Evolutionary conservation across 37 sponge, comb jelly and placozoan species (phyloP).

Genomic region (Spongilla lacustris): DNA sequence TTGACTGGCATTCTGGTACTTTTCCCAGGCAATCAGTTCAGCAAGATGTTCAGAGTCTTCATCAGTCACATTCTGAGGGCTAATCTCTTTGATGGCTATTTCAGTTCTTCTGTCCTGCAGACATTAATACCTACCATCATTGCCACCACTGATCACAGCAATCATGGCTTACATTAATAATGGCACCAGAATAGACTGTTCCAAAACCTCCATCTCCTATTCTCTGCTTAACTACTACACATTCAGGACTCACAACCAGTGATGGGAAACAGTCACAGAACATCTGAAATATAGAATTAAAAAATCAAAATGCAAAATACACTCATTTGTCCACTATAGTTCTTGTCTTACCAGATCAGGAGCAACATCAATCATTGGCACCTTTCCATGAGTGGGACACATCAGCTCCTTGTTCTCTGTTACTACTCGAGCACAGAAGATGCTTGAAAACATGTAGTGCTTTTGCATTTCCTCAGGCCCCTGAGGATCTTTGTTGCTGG

Average conservation of each 20-base stretch:
- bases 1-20: constrained; percentile 71
- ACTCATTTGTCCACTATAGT: too few relatives aligned
- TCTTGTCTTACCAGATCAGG: constrained; percentile 78
- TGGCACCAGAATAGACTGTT: constrained; percentile 45
- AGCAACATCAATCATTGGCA: constrained; percentile 49
- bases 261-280: constrained; percentile 52
- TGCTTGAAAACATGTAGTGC: constrained; percentile 52
- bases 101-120: background rate
- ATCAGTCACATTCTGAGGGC: background rate
- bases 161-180: background rate
- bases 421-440: constrained; percentile 19
- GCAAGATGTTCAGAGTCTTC: constrained; percentile 7
- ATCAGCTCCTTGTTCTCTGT: background rate
- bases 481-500: background rate
- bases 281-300: constrained; percentile 29
- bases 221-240: constrained; percentile 21
- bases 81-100: constrained; percentile 68
- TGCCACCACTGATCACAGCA: background rate
- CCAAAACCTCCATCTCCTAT: constrained; percentile 87
- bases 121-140: background rate
- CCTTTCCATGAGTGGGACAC: constrained; percentile 60
- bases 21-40: constrained; percentile 49
- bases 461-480: background rate
- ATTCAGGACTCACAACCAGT: constrained; percentile 24
- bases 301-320: background rate